phyloP scores from a whole-genome alignment of 2,797 vertebrate species.

The Delichon dasypus region DNA sequence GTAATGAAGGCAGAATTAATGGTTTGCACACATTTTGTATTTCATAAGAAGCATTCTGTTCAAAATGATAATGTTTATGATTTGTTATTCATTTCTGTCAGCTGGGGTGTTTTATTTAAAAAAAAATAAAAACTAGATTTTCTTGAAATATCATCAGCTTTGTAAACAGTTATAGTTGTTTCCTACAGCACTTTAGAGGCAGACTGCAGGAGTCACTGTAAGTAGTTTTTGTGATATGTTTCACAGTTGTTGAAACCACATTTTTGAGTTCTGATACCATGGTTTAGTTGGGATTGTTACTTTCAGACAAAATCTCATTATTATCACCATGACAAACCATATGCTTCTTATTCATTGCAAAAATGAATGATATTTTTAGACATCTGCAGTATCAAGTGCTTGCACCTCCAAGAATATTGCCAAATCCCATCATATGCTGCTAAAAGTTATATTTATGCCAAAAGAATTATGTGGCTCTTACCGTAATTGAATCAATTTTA shows the following conservation, averaged over 20 bases:
- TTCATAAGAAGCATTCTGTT: slow-evolving; percentile 44
- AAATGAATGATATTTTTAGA: neutral
- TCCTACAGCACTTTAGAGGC: neutral
- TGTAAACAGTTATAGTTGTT: neutral
- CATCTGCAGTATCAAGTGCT: neutral
- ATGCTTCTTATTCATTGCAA: neutral
- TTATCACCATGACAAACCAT: neutral
- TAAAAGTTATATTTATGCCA: neutral
- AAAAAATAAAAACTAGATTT: neutral
- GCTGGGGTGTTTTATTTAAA: neutral
- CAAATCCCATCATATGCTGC: neutral
- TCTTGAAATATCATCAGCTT: slow-evolving; percentile 30
- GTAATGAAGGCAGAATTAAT: slow-evolving; percentile 11
- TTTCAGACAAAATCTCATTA: neutral
- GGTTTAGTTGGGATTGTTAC: neutral
- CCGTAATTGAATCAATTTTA: neutral
- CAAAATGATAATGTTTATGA: neutral
- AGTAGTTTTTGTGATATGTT: neutral
- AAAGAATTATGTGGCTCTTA: neutral
- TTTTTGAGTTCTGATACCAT: neutral
- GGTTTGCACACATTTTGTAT: neutral
- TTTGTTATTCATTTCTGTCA: slow-evolving; percentile 25
- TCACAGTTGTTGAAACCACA: neutral
- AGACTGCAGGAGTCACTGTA: neutral
- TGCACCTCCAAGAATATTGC: neutral